Base-by-base conservation (phyloP, 2,113 vertebrate genomes). In the Myrmophylax atrothorax region DNA sequence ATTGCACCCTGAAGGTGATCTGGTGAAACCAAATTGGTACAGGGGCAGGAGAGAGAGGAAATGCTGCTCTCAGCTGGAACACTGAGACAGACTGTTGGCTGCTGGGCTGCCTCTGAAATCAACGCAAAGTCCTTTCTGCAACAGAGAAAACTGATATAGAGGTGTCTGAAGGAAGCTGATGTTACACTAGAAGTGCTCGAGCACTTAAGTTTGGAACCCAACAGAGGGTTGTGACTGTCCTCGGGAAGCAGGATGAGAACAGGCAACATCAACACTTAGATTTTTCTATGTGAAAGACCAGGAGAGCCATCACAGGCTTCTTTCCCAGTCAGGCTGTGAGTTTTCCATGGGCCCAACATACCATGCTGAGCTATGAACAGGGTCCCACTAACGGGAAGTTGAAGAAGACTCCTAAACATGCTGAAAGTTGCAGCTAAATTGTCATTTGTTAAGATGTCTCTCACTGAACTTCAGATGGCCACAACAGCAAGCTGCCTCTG, bases 231-330 rank as follows among this genome's bases (percentile, higher is more conserved):
- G 16, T 47, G 75, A 59, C 50, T 47, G 17, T 53, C 53, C 44
- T 69, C 28, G 35, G 47, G 55, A 35, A 84, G 10, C 19, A 3
- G 0, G 6, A 22, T 60, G 18, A 52, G 50, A 46, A 50, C 46
- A 78, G 25, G 16, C 9, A 52, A 29, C 22, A 68, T 37, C 85
- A 89, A 33, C 28, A 25, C 16, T 13, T 24, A 0, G 5, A 19
- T 50, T 46, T 60, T 77, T 35, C 42, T 56, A 26, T 40, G 9
- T 3, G 3, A 9, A 37, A 50, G 29, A 8, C 35, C 25, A 35
- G 7, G 25, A 31, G 33, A 76, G 47, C 9, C 31, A 16, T 31
- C 1, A 0, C 1, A 4, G 14, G 17, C 18, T 38, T 35, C 37
- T 69, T 84, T 59, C 26, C n/a, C 23, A 40, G 0, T 8, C 28